Evolutionary conservation across 1,140 invertebrate genomes (phyloP).

Genomic region (Magallana ariakensis): DNA sequence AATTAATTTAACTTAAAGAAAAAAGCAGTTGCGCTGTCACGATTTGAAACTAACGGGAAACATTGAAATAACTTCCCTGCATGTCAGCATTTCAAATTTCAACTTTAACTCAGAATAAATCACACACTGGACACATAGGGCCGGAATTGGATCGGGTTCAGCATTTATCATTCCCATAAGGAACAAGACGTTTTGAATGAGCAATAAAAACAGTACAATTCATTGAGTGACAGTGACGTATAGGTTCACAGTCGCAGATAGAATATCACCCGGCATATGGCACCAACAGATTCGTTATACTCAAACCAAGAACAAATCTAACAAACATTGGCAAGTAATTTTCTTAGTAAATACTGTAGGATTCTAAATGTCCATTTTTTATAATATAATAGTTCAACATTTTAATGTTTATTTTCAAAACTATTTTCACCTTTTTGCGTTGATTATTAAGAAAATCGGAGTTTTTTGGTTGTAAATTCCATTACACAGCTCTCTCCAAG

Average conservation of each 20-base stretch:
- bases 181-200: constrained; percentile 9
- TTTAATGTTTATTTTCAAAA: too few species aligned
- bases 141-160: neutral
- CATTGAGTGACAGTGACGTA: constrained; percentile 14
- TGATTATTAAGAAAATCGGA: too few species aligned
- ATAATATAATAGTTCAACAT: too few species aligned
- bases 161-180: constrained; percentile 23
- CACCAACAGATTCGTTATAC: neutral
- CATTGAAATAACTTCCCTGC: constrained; percentile 24
- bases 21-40: constrained; percentile 28
- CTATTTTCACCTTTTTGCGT: too few species aligned
- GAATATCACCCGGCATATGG: constrained; percentile 19
- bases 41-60: constrained; percentile 16
- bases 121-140: neutral
- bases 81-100: constrained; percentile 20
- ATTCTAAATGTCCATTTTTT: too few species aligned
- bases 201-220: constrained; percentile 19
- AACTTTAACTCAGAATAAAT: constrained; percentile 31
- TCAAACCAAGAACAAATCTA: too few species aligned
- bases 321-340: too few species aligned
- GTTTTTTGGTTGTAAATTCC: too few species aligned
- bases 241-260: neutral
- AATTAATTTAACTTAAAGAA: constrained; percentile 33
- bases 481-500: too few species aligned
- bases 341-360: too few species aligned